Evolutionary conservation across 2,888 invertebrate species (phyloP).

Genomic region (Pardosa pseudoannulata): DNA sequence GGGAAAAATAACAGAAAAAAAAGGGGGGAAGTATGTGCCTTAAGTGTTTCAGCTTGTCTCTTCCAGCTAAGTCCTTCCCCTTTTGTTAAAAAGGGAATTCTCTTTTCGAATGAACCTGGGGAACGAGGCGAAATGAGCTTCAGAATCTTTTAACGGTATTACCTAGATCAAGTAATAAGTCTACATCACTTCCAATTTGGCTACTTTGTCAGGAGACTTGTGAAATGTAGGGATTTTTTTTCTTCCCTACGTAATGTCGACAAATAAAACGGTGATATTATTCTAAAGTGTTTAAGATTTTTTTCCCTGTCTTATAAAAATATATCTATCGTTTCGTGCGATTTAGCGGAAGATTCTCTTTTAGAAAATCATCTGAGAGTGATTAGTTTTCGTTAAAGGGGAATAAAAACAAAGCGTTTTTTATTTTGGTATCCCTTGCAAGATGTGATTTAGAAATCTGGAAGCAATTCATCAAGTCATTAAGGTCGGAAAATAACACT

Average conservation of each 20-base stretch:
- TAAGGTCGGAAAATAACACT: not conserved
- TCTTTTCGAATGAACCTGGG: constrained; percentile 20
- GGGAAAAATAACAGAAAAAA: not conserved
- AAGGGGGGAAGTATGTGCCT: not conserved
- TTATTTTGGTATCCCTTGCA: not conserved
- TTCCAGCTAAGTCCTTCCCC: constrained; percentile 3
- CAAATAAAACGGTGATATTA: not conserved
- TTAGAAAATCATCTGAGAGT: constrained; percentile 2
- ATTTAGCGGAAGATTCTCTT: not conserved
- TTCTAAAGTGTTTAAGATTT: not conserved
- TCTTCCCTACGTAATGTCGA: not conserved
- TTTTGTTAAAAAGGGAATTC: constrained; percentile 15
- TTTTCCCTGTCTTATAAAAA: not conserved
- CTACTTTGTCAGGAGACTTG: constrained; percentile 45
- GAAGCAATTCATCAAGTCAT: not conserved
- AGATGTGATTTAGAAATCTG: not conserved
- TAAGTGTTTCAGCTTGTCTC: constrained; percentile 21
- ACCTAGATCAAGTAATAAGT: constrained; percentile 59
- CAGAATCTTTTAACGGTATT: constrained; percentile 43
- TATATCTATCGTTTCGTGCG: not conserved
- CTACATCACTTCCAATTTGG: constrained; percentile 61
- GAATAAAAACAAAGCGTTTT: not conserved
- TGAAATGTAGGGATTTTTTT: constrained; percentile 4
- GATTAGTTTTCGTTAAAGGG: constrained; percentile 8
- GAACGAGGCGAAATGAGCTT: constrained; percentile 26